A percentile compares a stretch with the other conserved stretches of the same genome.
Conservation (phyloP, 1,140 invertebrate genomes). For the Leptinotarsa lineolata region DNA sequence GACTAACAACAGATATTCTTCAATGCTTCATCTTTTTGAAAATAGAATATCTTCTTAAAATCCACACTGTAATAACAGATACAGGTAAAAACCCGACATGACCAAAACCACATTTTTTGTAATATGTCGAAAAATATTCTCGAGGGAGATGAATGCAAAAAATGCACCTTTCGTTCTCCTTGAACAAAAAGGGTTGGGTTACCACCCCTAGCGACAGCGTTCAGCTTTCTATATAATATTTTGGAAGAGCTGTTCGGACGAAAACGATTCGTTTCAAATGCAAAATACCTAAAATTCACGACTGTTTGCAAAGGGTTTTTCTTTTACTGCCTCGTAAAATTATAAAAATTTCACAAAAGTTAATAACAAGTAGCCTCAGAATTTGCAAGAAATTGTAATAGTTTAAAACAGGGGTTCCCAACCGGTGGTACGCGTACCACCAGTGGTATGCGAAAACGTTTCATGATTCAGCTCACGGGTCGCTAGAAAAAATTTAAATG, state of each 20-base stretch:
- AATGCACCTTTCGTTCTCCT: not conserved
- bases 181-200: slow-evolving; percentile 1
- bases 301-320: not conserved
- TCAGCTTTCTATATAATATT: not conserved
- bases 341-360: not conserved
- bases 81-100: not conserved
- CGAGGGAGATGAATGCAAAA: not conserved
- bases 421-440: no score
- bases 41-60: no score
- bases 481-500: no score
- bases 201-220: not conserved
- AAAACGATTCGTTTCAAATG: not conserved
- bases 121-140: not conserved
- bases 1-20: no score
- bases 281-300: not conserved
- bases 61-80: no score
- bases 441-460: no score
- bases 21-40: no score
- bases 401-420: not conserved
- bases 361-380: not conserved
- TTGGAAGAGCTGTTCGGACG: not conserved
- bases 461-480: no score
- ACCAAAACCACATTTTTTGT: slow-evolving; percentile 1
- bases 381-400: not conserved
- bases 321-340: not conserved